A percentile compares a stretch with the other conserved stretches of the same genome.
Conservation (phyloP, 2,797 vertebrate species). For the Gorsachius magnificus region DNA sequence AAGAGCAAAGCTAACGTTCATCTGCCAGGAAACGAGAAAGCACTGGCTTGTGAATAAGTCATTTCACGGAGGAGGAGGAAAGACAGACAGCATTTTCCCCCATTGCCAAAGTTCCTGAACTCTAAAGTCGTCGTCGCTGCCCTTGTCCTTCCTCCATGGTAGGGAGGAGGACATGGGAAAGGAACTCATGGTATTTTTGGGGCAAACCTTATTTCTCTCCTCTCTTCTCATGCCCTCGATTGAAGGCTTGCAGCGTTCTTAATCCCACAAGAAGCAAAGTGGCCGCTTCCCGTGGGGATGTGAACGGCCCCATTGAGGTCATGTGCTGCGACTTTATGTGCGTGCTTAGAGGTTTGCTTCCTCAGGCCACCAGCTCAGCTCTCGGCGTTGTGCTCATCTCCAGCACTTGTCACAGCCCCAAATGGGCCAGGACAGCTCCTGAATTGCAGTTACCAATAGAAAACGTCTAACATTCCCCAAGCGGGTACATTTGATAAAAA, state of each 20-base stretch:
- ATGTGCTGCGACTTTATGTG: rapidly evolving
- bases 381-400: not conserved
- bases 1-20: not conserved
- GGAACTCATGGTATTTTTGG: not conserved
- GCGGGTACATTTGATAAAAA: not conserved
- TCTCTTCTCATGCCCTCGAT: not conserved
- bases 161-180: not conserved
- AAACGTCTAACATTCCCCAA: not conserved
- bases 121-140: not conserved
- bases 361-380: not conserved
- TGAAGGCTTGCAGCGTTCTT: not conserved
- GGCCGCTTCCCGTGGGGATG: rapidly evolving
- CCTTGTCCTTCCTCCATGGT: not conserved
- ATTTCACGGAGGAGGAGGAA: not conserved
- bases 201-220: not conserved
- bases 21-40: not conserved
- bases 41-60: not conserved
- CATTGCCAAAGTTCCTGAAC: not conserved
- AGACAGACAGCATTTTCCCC: not conserved
- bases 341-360: not conserved
- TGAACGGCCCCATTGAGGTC: not conserved
- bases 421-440: not conserved
- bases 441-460: not conserved
- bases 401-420: not conserved
- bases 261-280: not conserved